phyloP scores from a whole-genome alignment of 2,888 invertebrate genomes.

The Mantis religiosa region DNA sequence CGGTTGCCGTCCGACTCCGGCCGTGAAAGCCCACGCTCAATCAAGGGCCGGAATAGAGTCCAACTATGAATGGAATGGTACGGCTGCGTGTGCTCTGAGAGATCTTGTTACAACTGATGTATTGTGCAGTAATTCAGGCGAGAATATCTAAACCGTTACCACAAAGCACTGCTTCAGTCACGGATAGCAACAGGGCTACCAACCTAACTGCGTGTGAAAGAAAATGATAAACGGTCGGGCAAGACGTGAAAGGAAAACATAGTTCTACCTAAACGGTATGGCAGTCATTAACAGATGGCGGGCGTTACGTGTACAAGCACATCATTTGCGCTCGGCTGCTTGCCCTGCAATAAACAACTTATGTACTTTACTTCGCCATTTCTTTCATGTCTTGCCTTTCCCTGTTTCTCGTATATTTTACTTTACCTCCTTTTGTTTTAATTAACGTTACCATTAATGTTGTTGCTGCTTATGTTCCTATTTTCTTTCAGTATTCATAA shows the following conservation, averaged over 20 bases:
- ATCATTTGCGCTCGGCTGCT: background rate
- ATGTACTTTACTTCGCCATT: background rate
- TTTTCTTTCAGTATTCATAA: no score
- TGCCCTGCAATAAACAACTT: background rate
- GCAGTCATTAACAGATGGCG: background rate
- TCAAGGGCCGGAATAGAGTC: no score
- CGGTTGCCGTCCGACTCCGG: no score
- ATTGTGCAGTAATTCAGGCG: background rate
- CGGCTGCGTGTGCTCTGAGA: no score
- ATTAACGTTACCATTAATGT: no score
- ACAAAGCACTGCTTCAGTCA: background rate
- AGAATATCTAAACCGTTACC: background rate
- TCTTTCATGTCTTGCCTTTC: no score
- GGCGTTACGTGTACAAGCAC: background rate
- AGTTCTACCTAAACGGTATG: background rate
- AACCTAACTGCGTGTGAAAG: background rate
- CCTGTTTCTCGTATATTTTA: background rate
- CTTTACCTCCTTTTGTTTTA: background rate
- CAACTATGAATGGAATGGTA: no score
- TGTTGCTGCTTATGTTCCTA: no score
- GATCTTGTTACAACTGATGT: no score
- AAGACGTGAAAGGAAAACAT: background rate
- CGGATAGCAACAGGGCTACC: background rate
- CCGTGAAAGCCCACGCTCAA: no score
- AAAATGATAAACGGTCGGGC: background rate